A percentile compares a stretch with the other conserved stretches of the same genome.
Evolutionary conservation across 2,113 vertebrate genomes (phyloP).

Genomic region (Miniopterus natalensis): DNA sequence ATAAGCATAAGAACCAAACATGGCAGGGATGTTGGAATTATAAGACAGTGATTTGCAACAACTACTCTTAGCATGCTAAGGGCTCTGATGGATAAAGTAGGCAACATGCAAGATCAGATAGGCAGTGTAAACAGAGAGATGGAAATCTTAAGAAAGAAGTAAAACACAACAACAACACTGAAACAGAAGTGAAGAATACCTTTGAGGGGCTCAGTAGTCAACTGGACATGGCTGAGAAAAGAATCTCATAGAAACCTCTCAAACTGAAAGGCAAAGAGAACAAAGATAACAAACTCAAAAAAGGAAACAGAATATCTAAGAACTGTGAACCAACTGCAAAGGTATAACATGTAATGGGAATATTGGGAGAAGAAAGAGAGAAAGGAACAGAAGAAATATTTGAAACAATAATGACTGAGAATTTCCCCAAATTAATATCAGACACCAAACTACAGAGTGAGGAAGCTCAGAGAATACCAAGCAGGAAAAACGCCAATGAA

Average conservation of each 20-base stretch:
- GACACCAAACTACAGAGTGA: not conserved
- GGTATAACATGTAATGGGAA: not conserved
- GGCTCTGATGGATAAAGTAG: not conserved
- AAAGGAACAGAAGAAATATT: not conserved
- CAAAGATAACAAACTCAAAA: not conserved
- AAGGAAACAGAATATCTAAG: not conserved
- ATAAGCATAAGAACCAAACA: not conserved
- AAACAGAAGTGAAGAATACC: not conserved
- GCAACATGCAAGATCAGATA: not conserved
- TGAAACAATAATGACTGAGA: not conserved
- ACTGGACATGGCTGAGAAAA: not conserved
- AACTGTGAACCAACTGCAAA: not conserved
- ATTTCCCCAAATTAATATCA: not conserved
- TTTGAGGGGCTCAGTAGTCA: not conserved
- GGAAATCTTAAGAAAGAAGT: not conserved
- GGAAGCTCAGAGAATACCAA: not conserved
- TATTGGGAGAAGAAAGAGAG: not conserved
- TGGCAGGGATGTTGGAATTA: not conserved
- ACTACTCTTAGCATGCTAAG: not conserved
- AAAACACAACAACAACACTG: not conserved
- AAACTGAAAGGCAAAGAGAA: not conserved
- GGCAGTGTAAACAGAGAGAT: not conserved
- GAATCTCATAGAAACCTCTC: not conserved
- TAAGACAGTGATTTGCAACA: not conserved
- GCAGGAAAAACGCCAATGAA: not conserved